phyloP scores from a whole-genome alignment of 2,797 vertebrate species.

The Argentina silus region DNA sequence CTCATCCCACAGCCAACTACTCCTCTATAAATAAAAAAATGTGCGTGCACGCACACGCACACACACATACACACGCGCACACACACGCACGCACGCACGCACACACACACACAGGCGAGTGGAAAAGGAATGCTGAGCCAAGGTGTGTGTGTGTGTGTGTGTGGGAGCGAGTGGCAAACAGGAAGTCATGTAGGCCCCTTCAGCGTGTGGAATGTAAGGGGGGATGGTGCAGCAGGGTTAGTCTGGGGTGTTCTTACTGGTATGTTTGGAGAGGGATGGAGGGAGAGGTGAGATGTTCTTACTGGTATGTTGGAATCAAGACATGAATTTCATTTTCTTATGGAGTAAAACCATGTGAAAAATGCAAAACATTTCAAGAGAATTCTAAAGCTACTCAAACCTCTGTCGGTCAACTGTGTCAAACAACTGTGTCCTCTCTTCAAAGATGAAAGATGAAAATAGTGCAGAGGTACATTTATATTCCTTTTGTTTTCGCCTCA shows the following conservation, averaged over 20 bases:
- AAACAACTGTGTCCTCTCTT: too few species aligned
- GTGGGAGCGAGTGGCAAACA: slow-evolving; percentile 24
- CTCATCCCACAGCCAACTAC: too few species aligned
- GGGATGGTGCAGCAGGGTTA: neutral
- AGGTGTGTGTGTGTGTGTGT: neutral
- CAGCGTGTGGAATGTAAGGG: neutral
- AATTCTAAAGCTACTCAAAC: neutral
- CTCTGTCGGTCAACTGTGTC: too few species aligned
- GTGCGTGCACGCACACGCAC: slow-evolving; percentile 20
- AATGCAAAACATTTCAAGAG: too few species aligned
- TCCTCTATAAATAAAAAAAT: too few species aligned
- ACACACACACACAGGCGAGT: slow-evolving; percentile 20
- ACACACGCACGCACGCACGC: slow-evolving; percentile 40
- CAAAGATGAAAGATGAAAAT: neutral
- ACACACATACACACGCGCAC: neutral
- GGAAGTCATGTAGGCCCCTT: slow-evolving; percentile 39
- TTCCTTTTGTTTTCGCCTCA: neutral
- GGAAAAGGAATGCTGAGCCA: neutral
- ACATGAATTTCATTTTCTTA: too few species aligned
- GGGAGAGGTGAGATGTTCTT: too few species aligned
- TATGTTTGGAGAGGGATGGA: too few species aligned
- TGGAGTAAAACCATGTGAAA: too few species aligned
- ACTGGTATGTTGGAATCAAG: too few species aligned
- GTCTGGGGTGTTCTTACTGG: neutral
- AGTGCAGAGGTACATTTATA: neutral